These are phyloP conservation scores for Hipparchia sbordonii DNA, from an alignment of 2,888 invertebrate genomes.

Conservation along the genomic window DNA sequence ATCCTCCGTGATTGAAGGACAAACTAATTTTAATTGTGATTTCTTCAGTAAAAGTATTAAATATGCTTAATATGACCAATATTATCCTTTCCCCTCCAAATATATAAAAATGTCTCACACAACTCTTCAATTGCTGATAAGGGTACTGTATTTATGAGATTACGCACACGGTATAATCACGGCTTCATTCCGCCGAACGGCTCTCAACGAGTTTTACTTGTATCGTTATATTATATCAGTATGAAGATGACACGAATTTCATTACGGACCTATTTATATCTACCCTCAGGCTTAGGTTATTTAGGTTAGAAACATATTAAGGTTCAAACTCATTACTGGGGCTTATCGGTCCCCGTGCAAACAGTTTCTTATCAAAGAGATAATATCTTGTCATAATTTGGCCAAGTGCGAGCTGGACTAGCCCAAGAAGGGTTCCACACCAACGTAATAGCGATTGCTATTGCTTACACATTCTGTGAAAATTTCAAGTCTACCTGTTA, in stretches of 20 bases:
- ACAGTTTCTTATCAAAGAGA: background rate
- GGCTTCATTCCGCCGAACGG: slow-evolving; percentile 14
- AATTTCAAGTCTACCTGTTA: too few species aligned
- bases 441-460: too few species aligned
- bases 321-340: slow-evolving; percentile 10
- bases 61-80: too few species aligned
- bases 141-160: slow-evolving; percentile 14
- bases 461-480: too few species aligned
- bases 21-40: too few species aligned
- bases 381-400: background rate
- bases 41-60: too few species aligned
- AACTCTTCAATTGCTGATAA: background rate
- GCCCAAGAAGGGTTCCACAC: too few species aligned
- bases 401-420: too few species aligned
- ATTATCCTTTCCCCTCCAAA: background rate
- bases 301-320: background rate
- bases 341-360: slow-evolving; percentile 7
- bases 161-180: slow-evolving; percentile 8
- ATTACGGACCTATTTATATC: slow-evolving; percentile 5
- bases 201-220: background rate
- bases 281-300: background rate
- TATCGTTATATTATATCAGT: background rate
- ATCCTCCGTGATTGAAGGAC: too few species aligned
- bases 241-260: slow-evolving; percentile 17
- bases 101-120: background rate